Percentiles rank a stretch among this genome's conserved stretches.
phyloP scores from a whole-genome alignment of 2,888 invertebrate genomes.

The Lingula anatina region DNA sequence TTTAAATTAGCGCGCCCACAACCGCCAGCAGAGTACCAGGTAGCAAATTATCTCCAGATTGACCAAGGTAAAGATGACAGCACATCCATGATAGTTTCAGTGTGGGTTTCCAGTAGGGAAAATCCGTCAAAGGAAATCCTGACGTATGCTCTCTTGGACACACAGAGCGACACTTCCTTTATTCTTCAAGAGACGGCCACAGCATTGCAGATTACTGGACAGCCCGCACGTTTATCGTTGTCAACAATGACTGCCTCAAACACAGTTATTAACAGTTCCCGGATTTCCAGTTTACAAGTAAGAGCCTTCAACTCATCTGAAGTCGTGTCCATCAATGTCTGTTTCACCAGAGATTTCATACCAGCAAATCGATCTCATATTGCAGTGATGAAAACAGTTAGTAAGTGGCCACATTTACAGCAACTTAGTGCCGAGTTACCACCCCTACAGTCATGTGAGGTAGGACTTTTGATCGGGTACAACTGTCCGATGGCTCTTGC shows the following conservation, averaged over 20 bases:
- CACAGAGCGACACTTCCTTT: slow-evolving; percentile 20
- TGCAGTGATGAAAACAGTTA: slow-evolving; percentile 6
- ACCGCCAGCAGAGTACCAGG: no score
- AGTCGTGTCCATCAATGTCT: slow-evolving; percentile 3
- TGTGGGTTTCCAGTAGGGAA: slow-evolving; percentile 12
- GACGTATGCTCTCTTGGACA: slow-evolving; percentile 19
- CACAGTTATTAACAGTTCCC: slow-evolving; percentile 3
- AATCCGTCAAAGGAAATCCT: slow-evolving; percentile 14
- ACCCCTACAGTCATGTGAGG: slow-evolving; percentile 13
- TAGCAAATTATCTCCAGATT: no score
- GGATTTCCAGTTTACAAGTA: slow-evolving; percentile 7
- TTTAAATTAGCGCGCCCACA: no score
- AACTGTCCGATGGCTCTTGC: slow-evolving; percentile 13
- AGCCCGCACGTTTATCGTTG: slow-evolving; percentile 6
- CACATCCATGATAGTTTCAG: slow-evolving; percentile 16
- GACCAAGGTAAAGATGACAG: no score
- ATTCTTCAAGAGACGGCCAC: slow-evolving; percentile 9
- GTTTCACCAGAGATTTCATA: slow-evolving; percentile 10
- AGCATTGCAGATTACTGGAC: slow-evolving; percentile 6
- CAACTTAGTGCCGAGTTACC: slow-evolving; percentile 5
- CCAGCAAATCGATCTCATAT: slow-evolving; percentile 10
- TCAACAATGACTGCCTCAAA: slow-evolving; percentile 13
- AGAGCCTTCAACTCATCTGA: slow-evolving; percentile 5
- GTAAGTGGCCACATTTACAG: slow-evolving; percentile 7
- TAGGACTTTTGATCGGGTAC: slow-evolving; percentile 15